phyloP scores from a whole-genome alignment of 1,140 invertebrate species.

The Anagrus nilaparvatae region DNA sequence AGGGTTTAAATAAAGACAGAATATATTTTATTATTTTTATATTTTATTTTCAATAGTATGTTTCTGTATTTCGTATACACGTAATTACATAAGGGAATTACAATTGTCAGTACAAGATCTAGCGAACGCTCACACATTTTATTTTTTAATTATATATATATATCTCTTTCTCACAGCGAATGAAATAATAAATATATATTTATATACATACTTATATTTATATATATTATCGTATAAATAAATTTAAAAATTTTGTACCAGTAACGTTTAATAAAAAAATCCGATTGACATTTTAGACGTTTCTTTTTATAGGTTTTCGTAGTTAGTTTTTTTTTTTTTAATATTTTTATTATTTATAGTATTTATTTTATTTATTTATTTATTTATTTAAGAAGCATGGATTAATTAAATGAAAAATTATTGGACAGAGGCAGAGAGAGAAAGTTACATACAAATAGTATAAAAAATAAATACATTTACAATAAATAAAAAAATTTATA shows the following conservation, averaged over 20 bases:
- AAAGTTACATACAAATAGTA: not conserved
- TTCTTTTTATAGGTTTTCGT: conserved; percentile 9
- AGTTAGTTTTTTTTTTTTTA: conserved; percentile 1
- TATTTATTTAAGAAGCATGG: conserved; percentile 4
- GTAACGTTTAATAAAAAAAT: too few relatives aligned
- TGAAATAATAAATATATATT: conserved; percentile 11
- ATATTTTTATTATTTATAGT: conserved; percentile 2
- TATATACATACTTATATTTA: too few relatives aligned
- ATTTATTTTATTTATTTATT: conserved; percentile 7
- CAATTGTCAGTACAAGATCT: conserved; percentile 20
- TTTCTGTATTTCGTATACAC: conserved; percentile 29
- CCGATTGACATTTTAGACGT: conserved; percentile 6
- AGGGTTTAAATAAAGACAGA: too few relatives aligned
- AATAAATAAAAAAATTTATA: too few relatives aligned
- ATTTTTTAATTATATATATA: too few relatives aligned
- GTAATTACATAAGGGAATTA: conserved; percentile 29
- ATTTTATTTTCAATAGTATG: conserved; percentile 25
- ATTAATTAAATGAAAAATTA: conserved; percentile 9
- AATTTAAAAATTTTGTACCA: too few relatives aligned
- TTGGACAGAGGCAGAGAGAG: conserved; percentile 16
- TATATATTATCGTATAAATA: too few relatives aligned
- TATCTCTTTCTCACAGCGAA: conserved; percentile 7
- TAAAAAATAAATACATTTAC: not conserved
- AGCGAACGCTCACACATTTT: conserved; percentile 12
- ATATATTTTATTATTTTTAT: too few relatives aligned